Base-by-base conservation (phyloP, 2,113 vertebrate genomes). In the Embiotoca jacksoni region DNA sequence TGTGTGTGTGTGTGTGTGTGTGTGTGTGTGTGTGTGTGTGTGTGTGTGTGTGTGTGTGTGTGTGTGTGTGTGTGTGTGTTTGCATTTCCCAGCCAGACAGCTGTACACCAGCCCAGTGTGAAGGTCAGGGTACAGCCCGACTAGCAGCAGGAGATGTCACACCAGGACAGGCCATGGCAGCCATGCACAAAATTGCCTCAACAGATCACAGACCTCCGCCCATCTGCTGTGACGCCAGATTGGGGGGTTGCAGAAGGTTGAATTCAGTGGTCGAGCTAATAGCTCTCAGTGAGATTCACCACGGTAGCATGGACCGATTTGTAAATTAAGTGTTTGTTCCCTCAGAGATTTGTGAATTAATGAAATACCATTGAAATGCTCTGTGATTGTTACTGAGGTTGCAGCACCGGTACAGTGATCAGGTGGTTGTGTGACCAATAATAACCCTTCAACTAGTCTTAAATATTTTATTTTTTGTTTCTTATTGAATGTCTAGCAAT, bases 131-230 rank as follows among this genome's bases (percentile, higher is more conserved):
- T 92, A 90, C 93, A 93, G 93, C 90, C 89, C 83, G 89, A 86
- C 90, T 80, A 87, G 89, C 94, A 94, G 94, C 93, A 90, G 92
- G 94, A 93, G 89, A 91, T 93, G 92, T 94, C 94, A 94, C 92
- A 92, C 91, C 91, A 91, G 92, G 92, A 95, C 91, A 91, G 92
- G 88, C 89, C 91, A 91, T 88, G 92, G 93, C 93, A 94, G 88
- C 91, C 94, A 94, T 94, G 94, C 94, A 94, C 93, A 95, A 94
- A 95, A 95, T 94, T 94, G 93, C 94, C 91, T 94, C 91, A 93
- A 93, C 92, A 93, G 91, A 93, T 94, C 94, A 92, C 94, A 95
- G 93, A 89, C 92, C 87, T 90, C 78, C 92, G 57, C 84, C 95
- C 94, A 95, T 95, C 94, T 95, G 94, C 90, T 85, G 78, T 81